These are phyloP conservation scores for Melospiza georgiana DNA, from an alignment of 2,113 vertebrate genomes.

Conservation along the genomic window DNA sequence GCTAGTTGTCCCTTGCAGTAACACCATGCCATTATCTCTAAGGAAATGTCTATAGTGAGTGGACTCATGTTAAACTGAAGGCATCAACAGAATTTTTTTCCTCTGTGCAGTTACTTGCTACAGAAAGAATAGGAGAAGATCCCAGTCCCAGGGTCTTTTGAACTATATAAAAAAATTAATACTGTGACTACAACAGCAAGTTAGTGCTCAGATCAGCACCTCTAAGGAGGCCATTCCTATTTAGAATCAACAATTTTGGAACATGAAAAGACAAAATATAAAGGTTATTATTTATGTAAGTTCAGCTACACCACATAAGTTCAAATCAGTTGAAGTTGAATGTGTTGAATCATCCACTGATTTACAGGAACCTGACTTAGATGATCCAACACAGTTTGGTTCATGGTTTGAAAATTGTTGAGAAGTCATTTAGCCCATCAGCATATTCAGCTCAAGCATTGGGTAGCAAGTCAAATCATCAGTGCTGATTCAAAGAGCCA, in stretches of 20 bases:
- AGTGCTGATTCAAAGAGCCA: not conserved
- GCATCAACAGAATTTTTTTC: not conserved
- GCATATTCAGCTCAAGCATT: not conserved
- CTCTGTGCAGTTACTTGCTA: not conserved
- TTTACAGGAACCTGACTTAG: not conserved
- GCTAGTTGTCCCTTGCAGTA: not conserved
- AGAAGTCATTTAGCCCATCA: not conserved
- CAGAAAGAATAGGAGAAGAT: not conserved
- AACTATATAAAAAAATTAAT: not conserved
- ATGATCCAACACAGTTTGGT: not conserved
- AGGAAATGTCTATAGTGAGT: not conserved
- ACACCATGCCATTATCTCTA: not conserved
- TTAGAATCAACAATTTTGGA: not conserved
- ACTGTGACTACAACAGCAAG: not conserved
- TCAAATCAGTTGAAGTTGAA: not conserved
- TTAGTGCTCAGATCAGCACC: not conserved
- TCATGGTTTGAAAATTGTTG: not conserved
- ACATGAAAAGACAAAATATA: not conserved
- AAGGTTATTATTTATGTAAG: not conserved
- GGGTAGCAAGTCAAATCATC: not conserved
- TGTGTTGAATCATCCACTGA: not conserved
- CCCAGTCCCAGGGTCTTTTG: not conserved
- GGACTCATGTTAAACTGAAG: not conserved
- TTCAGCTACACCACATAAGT: not conserved
- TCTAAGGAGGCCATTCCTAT: not conserved